Conservation (phyloP, 2,888 invertebrate species). For the Drosophila diplacantha region DNA sequence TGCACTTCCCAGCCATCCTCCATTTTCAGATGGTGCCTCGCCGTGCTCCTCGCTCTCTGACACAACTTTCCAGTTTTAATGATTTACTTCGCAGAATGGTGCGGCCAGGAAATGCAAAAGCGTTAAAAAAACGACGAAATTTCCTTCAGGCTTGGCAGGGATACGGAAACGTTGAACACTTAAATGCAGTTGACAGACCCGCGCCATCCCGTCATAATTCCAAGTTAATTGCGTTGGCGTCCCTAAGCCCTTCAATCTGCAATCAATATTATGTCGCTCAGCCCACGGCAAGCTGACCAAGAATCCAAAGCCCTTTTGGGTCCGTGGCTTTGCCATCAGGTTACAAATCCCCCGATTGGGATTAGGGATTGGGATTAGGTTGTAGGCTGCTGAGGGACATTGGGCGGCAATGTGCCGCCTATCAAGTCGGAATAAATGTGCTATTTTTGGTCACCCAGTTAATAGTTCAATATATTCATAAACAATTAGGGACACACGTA, state of each 20-base stretch:
- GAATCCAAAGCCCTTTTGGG: conserved; percentile 17
- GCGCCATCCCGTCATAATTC: conserved; percentile 38
- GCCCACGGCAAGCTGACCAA: conserved; percentile 4
- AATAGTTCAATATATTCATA: background rate
- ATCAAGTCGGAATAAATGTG: background rate
- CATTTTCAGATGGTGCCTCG: background rate
- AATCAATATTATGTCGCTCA: conserved; percentile 51
- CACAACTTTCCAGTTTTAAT: conserved; percentile 26
- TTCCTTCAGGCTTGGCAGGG: background rate
- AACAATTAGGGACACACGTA: background rate
- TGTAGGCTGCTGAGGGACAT: conserved; percentile 19
- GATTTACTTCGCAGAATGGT: conserved; percentile 15
- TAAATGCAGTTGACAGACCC: conserved; percentile 15
- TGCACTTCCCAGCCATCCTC: conserved; percentile 9
- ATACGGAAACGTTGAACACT: conserved; percentile 9
- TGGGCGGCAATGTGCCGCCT: background rate
- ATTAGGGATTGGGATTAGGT: conserved; percentile 37
- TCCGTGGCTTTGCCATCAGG: conserved; percentile 49
- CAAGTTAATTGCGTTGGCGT: conserved; percentile 57
- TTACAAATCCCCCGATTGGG: conserved; percentile 52
- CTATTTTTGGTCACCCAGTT: background rate
- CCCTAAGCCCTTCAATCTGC: conserved; percentile 47
- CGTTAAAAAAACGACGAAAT: background rate
- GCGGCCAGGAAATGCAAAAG: conserved; percentile 4
- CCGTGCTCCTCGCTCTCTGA: background rate